A percentile compares a stretch with the other conserved stretches of the same genome.
phyloP scores from a whole-genome alignment of 1,140 invertebrate species.

The Matsumurasca onukii region DNA sequence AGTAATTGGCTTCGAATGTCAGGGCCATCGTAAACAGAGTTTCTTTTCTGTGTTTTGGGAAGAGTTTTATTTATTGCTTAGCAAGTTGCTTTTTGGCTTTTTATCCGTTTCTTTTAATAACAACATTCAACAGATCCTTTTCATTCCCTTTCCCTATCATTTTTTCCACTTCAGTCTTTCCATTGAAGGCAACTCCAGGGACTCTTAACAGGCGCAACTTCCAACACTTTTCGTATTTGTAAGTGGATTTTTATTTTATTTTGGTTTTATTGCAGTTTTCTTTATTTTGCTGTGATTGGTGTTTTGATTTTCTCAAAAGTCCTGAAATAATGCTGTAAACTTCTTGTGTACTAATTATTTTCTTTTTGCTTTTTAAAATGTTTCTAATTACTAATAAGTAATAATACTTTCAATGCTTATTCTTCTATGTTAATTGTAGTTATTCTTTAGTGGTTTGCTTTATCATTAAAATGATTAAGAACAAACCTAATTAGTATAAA shows the following conservation, averaged over 20 bases:
- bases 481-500: background rate
- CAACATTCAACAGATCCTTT: background rate
- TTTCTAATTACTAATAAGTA: background rate
- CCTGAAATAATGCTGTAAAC: conserved; percentile 4
- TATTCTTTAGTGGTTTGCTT: background rate
- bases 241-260: conserved; percentile 30
- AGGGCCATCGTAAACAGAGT: conserved; percentile 24
- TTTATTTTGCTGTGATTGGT: conserved; percentile 28
- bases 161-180: too few relatives aligned
- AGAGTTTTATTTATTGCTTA: conserved; percentile 18
- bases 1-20: conserved; percentile 55
- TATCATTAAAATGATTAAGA: background rate
- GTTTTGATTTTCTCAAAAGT: background rate
- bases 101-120: conserved; percentile 22
- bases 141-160: background rate
- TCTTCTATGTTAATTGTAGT: background rate
- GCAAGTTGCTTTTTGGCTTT: conserved; percentile 26
- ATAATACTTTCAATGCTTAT: background rate
- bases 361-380: conserved; percentile 3
- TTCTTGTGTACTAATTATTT: conserved; percentile 7
- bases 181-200: background rate
- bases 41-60: conserved; percentile 14
- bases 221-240: conserved; percentile 27
- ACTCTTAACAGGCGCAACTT: conserved; percentile 21
- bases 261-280: conserved; percentile 25